Conservation (phyloP, 2,888 invertebrate species). For the Eupithecia dodoneata region DNA sequence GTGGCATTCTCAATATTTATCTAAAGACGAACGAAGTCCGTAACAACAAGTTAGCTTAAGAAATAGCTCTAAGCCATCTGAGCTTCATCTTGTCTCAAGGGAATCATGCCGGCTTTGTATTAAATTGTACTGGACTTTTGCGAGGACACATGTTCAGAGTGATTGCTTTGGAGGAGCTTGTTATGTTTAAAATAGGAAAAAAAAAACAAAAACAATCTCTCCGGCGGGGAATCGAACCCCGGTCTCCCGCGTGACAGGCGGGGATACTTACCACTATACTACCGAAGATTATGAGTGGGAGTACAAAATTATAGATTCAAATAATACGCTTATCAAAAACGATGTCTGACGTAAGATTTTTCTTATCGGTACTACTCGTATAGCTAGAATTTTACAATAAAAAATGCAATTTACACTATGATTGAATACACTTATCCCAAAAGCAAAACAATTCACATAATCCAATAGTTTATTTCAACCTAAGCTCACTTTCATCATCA, state of each 20-base stretch:
- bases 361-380: not conserved
- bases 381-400: not conserved
- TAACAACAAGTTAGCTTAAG: not conserved
- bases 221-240: conserved; percentile 85
- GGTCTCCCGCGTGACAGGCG: conserved; percentile 86
- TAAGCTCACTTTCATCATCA: not conserved
- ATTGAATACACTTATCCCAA: not conserved
- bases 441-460: not conserved
- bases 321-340: not conserved
- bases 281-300: conserved; percentile 67
- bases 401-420: not conserved
- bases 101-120: conserved; percentile 16
- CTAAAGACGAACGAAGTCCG: not conserved
- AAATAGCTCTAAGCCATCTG: not conserved
- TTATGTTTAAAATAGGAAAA: not conserved
- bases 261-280: conserved; percentile 85
- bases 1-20: not conserved
- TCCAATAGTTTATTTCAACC: not conserved
- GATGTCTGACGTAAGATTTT: not conserved
- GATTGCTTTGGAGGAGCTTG: conserved; percentile 19
- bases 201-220: conserved; percentile 56
- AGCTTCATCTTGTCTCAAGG: conserved; percentile 15
- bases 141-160: conserved; percentile 20
- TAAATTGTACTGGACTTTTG: conserved; percentile 23
- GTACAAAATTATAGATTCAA: not conserved